These are phyloP conservation scores for Neotoxoptera formosana DNA, from an alignment of 1,140 invertebrate genomes.

Conservation along the genomic window DNA sequence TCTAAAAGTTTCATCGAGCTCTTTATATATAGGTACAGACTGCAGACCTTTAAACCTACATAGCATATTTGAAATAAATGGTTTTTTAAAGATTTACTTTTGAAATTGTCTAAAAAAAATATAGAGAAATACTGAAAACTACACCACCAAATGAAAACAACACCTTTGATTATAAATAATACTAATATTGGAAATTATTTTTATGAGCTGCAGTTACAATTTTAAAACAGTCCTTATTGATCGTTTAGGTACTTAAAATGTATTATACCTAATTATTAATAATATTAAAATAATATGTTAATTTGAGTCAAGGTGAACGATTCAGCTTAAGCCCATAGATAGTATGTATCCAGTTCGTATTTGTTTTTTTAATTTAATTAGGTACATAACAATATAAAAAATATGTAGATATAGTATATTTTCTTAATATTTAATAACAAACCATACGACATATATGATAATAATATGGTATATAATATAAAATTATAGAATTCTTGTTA, in stretches of 20 bases:
- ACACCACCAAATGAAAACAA: too few relatives aligned
- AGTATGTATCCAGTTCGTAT: background rate
- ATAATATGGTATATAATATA: background rate
- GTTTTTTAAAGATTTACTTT: background rate
- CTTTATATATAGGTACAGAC: too few relatives aligned
- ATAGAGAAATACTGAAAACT: too few relatives aligned
- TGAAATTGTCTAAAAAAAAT: background rate
- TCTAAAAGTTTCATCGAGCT: background rate
- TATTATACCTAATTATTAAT: background rate
- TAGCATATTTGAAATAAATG: background rate
- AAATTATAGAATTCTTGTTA: background rate
- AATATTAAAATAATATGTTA: background rate
- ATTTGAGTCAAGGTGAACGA: slow-evolving; percentile 6
- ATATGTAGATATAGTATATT: background rate
- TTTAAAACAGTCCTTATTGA: background rate
- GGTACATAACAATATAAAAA: background rate
- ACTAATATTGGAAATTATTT: too few relatives aligned
- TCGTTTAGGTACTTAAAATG: too few relatives aligned
- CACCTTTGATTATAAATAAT: too few relatives aligned
- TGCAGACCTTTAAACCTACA: background rate
- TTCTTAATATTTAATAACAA: background rate
- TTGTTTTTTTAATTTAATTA: background rate
- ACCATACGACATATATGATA: background rate
- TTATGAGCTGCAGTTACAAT: background rate
- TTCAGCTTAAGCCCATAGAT: background rate